phyloP scores from a whole-genome alignment of 2,113 vertebrate genomes.

The Siniperca chuatsi region DNA sequence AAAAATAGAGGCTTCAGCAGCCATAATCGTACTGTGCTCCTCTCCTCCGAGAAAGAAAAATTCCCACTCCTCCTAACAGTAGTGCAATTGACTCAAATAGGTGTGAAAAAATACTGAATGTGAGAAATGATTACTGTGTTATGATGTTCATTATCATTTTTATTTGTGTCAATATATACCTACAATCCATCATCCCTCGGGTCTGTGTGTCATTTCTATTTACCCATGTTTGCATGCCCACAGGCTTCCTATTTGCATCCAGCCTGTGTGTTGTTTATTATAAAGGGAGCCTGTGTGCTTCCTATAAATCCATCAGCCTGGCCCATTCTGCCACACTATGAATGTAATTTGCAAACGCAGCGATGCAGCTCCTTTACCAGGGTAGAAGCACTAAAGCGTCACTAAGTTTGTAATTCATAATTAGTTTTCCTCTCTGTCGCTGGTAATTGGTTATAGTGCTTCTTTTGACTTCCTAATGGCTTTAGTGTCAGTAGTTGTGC shows the following conservation, averaged over 20 bases:
- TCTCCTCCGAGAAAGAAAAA: neutral
- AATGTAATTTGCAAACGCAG: conserved; percentile 78
- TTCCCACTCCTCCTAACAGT: neutral
- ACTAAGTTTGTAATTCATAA: conserved; percentile 79
- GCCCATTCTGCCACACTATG: conserved; percentile 49
- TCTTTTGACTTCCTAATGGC: conserved; percentile 66
- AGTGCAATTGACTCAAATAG: conserved; percentile 5
- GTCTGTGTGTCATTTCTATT: conserved; percentile 66
- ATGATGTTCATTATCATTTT: conserved; percentile 67
- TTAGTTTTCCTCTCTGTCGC: conserved; percentile 69
- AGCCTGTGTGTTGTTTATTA: conserved; percentile 61
- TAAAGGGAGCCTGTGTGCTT: conserved; percentile 49
- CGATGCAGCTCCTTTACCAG: conserved; percentile 62
- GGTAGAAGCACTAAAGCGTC: conserved; percentile 65
- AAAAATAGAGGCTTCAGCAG: neutral
- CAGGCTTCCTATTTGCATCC: conserved; percentile 73
- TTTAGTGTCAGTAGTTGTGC: conserved; percentile 24
- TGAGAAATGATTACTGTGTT: conserved; percentile 54
- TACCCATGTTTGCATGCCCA: conserved; percentile 61
- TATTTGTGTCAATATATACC: conserved; percentile 63
- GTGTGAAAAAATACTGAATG: conserved; percentile 11
- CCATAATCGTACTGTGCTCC: neutral
- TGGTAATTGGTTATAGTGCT: conserved; percentile 70
- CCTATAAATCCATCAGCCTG: conserved; percentile 73
- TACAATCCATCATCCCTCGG: conserved; percentile 65